Evolutionary conservation across 2,113 vertebrate genomes (phyloP), one percentile per base, ranked within the genome.

Genomic region (Cervus canadensis): DNA sequence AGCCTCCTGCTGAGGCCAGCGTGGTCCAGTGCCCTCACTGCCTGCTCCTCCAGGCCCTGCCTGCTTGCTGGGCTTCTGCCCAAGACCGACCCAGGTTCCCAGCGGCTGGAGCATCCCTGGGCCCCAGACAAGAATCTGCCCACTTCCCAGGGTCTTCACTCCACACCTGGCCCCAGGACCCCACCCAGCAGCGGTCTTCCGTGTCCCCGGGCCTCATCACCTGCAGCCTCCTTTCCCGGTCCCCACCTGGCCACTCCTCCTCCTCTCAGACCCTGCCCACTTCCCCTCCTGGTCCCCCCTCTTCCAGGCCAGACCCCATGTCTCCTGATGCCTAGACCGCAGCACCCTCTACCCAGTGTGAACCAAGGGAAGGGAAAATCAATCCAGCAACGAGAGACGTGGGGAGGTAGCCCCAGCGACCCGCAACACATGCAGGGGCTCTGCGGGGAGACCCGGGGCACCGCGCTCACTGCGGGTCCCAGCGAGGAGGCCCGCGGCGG

Each of bases 211-310:
- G 33, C 21, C 56, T 62, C 19, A 6, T 33, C 89, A 33, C 60
- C 54, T 30, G 81, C 12, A 16, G 43, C 4, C 10, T 16, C 36
- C 52, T 40, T 28, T 19, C 3, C 84, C 2, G 45, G 79, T 23
- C 71, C 60, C 62, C 52, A 43, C 74, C 89, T 33, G 88, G 57
- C 71, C 33, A 12, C 83, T 60, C 48, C 59, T 87, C 90, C 97
- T 26, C 10, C 84, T 54, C 45, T 64, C 48, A 45, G 71, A 54
- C 28, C 57, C 57, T 36, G 89, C 86, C 78, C 95, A 83, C 78
- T 25, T 21, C 79, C 19, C 43, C 50, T 81, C 60, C 43, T 7
- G 52, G 43, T 13, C 13, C n/a, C 71, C 40, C 48, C 54, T 16
- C 54, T n/a, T 82, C 21, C 48, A 28, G 15, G 23, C 78, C 60